phyloP scores from a whole-genome alignment of 2,113 vertebrate genomes.

The Cavia aperea region DNA sequence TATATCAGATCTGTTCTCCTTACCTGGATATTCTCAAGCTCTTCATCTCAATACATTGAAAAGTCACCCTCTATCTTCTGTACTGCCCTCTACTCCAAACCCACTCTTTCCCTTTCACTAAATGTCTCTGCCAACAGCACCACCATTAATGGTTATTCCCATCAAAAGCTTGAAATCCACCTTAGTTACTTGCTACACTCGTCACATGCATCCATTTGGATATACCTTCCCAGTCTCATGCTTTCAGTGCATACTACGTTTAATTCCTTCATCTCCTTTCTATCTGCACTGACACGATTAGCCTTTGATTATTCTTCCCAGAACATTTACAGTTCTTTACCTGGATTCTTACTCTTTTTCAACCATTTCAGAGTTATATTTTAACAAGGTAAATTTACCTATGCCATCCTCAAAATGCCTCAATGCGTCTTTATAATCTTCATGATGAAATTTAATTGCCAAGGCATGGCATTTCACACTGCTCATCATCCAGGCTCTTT shows the following conservation, averaged over 20 bases:
- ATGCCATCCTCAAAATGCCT: background rate
- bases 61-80: background rate
- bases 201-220: background rate
- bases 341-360: background rate
- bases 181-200: background rate
- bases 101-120: background rate
- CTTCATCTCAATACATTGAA: background rate
- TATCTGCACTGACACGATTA: background rate
- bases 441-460: background rate
- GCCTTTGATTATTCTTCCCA: background rate
- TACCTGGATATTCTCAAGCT: background rate
- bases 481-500: background rate
- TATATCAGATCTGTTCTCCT: background rate
- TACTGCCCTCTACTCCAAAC: background rate
- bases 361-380: background rate
- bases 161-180: background rate
- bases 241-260: background rate
- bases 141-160: background rate
- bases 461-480: background rate
- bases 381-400: constrained; percentile 6
- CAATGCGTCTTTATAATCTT: background rate
- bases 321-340: background rate
- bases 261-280: background rate
- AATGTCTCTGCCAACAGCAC: background rate
- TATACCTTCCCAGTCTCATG: background rate